A percentile compares a stretch with the other conserved stretches of the same genome.
Conservation (phyloP, 2,888 invertebrate species). For the Microchrysa polita region DNA sequence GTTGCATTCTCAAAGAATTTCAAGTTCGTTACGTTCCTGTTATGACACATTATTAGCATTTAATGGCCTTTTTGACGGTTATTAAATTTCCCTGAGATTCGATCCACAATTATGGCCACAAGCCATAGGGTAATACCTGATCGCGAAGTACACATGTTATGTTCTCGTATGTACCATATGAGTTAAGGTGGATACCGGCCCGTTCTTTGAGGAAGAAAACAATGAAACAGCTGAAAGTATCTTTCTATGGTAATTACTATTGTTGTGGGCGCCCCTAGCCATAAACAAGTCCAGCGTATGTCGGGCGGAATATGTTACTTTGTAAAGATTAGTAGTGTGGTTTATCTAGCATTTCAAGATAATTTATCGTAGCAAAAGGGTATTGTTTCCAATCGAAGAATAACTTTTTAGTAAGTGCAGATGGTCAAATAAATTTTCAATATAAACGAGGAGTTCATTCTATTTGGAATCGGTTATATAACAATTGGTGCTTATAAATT, state of each 20-base stretch:
- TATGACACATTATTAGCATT: constrained; percentile 39
- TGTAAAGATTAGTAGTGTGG: no score
- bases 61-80: constrained; percentile 38
- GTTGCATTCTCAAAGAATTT: constrained; percentile 19
- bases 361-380: no score
- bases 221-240: constrained; percentile 26
- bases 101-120: constrained; percentile 35
- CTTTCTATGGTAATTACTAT: constrained; percentile 6
- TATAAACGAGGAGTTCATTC: no score
- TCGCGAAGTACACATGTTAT: no score
- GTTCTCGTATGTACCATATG: background rate
- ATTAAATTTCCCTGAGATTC: constrained; percentile 41
- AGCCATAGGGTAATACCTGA: background rate
- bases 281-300: constrained; percentile 13
- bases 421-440: no score
- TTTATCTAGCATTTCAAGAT: no score
- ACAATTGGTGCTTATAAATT: no score
- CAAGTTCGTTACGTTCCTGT: constrained; percentile 42
- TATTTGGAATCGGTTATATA: no score
- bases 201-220: background rate
- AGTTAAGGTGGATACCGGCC: background rate
- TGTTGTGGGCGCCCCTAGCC: constrained; percentile 27
- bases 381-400: no score
- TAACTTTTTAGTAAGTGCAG: no score
- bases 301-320: background rate